A percentile compares a stretch with the other conserved stretches of the same genome.
Conservation (phyloP, 1,140 invertebrate species). For the Sarcophaga bullata region DNA sequence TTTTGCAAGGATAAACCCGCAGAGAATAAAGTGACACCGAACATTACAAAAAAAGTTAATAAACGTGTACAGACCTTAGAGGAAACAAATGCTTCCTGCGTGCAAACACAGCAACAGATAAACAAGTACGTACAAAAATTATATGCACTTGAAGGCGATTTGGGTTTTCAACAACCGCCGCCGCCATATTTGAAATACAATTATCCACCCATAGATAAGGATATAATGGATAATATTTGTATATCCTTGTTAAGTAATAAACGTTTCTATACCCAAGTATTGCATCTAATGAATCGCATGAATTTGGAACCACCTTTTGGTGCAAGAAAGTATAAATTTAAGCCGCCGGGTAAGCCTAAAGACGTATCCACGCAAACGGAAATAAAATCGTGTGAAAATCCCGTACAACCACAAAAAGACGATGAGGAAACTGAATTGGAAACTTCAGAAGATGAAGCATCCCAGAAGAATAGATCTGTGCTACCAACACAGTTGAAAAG, state of each 20-base stretch:
- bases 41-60: not conserved
- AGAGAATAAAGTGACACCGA: slow-evolving; percentile 1
- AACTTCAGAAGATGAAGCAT: slow-evolving; percentile 38
- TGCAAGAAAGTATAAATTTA: slow-evolving; percentile 9
- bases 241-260: slow-evolving; percentile 78
- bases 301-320: slow-evolving; percentile 86
- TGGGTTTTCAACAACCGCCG: slow-evolving; percentile 77
- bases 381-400: not conserved
- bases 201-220: slow-evolving; percentile 79
- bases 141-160: slow-evolving; percentile 74
- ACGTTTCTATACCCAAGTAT: slow-evolving; percentile 86
- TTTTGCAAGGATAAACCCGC: slow-evolving; percentile 23
- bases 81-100: not conserved
- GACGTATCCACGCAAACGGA: slow-evolving; percentile 42
- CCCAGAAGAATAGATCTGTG: not conserved
- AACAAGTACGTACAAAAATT: slow-evolving; percentile 75
- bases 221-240: slow-evolving; percentile 82
- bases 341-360: not conserved
- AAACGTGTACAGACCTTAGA: slow-evolving; percentile 40
- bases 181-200: slow-evolving; percentile 77
- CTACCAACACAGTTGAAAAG: slow-evolving; percentile 13
- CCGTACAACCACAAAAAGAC: not conserved
- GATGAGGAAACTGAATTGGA: slow-evolving; percentile 43
- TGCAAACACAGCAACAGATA: slow-evolving; percentile 65
- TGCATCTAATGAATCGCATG: slow-evolving; percentile 97